phyloP scores from a whole-genome alignment of 2,888 invertebrate genomes.

The Acleris emargana region DNA sequence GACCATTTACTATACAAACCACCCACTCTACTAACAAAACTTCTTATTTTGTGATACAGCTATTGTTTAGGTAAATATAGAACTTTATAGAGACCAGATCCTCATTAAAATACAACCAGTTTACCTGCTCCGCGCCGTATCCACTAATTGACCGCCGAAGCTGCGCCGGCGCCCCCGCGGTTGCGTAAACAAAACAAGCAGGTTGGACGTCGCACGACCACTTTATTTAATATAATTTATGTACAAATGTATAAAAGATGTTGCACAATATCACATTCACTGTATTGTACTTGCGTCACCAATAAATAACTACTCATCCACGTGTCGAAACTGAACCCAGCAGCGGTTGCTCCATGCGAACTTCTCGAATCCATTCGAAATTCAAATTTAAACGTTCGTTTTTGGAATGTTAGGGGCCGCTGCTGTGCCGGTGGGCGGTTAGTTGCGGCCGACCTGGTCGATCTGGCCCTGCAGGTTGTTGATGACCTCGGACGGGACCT shows the following conservation, averaged over 20 bases:
- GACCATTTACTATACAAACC: too few relatives aligned
- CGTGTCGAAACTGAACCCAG: constrained; percentile 39
- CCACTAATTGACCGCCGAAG: constrained; percentile 23
- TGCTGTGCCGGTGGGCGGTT: constrained; percentile 36
- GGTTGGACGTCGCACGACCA: constrained; percentile 58
- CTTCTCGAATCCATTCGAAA: constrained; percentile 28
- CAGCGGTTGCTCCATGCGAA: constrained; percentile 45
- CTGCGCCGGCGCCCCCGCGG: constrained; percentile 33
- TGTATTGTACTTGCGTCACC: constrained; percentile 70
- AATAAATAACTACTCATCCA: constrained; percentile 65
- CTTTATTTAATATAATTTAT: constrained; percentile 72
- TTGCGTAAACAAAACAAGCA: constrained; percentile 62
- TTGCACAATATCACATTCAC: constrained; percentile 78
- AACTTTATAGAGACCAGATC: constrained; percentile 18
- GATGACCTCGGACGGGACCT: constrained; percentile 94
- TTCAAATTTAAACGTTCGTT: constrained; percentile 24
- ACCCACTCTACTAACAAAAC: background rate
- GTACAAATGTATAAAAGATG: constrained; percentile 75
- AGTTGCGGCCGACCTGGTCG: constrained; percentile 90
- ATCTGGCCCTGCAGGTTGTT: constrained; percentile 94
- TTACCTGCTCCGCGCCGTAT: constrained; percentile 8
- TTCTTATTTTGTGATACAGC: background rate
- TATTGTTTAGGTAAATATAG: background rate
- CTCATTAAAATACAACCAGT: constrained; percentile 23
- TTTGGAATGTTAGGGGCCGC: constrained; percentile 17